Percentiles rank a stretch among this genome's conserved stretches.
Conservation (phyloP, 2,797 vertebrate species). For the Sebastiscus albofasciatus region DNA sequence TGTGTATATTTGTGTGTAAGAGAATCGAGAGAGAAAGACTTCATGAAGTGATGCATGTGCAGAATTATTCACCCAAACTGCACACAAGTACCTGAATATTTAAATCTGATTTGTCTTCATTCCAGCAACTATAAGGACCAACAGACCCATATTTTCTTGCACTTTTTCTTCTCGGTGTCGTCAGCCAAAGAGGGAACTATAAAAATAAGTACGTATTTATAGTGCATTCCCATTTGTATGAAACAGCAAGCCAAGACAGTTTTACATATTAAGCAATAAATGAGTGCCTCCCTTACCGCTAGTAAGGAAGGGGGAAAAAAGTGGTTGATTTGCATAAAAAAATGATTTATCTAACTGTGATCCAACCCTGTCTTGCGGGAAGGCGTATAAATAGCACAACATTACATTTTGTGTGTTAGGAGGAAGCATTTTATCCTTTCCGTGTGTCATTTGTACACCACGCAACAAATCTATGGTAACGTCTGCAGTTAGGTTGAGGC, state of each 20-base stretch:
- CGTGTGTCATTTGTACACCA: no score
- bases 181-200: background rate
- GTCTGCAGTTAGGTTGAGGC: no score
- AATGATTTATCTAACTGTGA: background rate
- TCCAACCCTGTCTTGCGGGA: no score
- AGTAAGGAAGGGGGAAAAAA: background rate
- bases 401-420: no score
- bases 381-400: no score
- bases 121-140: background rate
- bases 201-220: background rate
- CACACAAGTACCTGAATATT: background rate
- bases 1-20: background rate
- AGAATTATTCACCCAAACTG: slow-evolving; percentile 16
- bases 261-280: background rate
- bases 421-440: no score
- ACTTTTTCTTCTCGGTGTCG: background rate
- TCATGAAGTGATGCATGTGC: background rate
- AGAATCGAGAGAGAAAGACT: background rate
- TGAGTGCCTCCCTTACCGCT: background rate
- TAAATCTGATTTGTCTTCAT: slow-evolving; percentile 72
- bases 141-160: slow-evolving; percentile 68
- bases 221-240: background rate
- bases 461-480: no score
- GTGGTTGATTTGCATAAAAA: background rate
- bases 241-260: background rate